Evolutionary conservation across 2,113 vertebrate genomes (phyloP).

Genomic region (Nibea albiflora): DNA sequence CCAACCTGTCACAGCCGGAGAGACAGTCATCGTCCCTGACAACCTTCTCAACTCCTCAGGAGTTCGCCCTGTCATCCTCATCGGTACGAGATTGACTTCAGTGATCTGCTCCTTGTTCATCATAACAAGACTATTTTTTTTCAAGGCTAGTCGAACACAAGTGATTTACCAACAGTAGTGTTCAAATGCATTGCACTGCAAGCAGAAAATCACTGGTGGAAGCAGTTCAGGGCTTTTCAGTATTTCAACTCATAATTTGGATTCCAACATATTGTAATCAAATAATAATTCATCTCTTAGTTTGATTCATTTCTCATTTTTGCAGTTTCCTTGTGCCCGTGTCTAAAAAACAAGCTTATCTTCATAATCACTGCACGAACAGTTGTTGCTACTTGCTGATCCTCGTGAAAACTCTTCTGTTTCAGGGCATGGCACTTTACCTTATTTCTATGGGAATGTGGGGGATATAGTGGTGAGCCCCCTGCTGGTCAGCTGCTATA

Average conservation of each 20-base stretch:
- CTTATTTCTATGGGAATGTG: conserved; percentile 99
- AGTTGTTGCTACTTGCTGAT: background rate
- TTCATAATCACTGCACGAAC: background rate
- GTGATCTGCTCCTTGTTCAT: background rate
- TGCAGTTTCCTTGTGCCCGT: background rate
- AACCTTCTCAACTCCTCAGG: conserved; percentile 95
- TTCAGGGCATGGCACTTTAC: conserved; percentile 96
- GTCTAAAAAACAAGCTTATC: background rate
- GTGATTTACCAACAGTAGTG: too few relatives aligned
- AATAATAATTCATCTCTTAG: background rate
- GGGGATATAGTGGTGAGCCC: conserved; percentile 98
- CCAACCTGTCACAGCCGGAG: conserved; percentile 92
- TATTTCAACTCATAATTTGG: background rate
- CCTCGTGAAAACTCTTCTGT: conserved; percentile 15
- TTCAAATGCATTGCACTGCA: background rate
- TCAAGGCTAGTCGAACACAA: too few relatives aligned
- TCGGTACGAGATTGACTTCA: conserved; percentile 84
- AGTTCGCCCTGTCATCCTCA: conserved; percentile 96
- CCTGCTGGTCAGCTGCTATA: conserved; percentile 97
- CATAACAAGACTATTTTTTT: too few relatives aligned
- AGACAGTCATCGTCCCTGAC: conserved; percentile 97
- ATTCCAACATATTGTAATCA: background rate
- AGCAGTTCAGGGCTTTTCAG: too few relatives aligned
- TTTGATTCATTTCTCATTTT: too few relatives aligned
- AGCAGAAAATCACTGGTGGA: background rate